These are phyloP conservation scores for Hyalella azteca DNA, from an alignment of 2,888 invertebrate species.

Conservation along the genomic window DNA sequence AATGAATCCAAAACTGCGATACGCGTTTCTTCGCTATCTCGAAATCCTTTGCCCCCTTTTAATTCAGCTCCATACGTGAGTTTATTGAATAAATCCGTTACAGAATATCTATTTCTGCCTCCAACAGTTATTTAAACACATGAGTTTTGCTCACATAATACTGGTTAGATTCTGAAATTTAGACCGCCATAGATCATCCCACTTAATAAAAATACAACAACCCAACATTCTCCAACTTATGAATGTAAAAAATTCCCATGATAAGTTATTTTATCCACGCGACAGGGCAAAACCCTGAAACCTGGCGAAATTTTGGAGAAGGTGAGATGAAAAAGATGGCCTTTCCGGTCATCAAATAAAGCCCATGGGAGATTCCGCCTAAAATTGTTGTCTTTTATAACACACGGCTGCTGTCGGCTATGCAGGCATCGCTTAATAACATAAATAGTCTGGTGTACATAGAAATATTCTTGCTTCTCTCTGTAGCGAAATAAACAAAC, in stretches of 20 bases:
- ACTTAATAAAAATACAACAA: too few species aligned
- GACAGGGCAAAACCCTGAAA: conserved; percentile 34
- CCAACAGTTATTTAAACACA: too few species aligned
- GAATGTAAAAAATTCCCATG: not conserved
- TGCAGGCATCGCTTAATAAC: not conserved
- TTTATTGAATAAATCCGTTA: too few species aligned
- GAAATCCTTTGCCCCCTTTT: too few species aligned
- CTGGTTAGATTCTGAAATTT: too few species aligned
- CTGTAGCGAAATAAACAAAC: not conserved
- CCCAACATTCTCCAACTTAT: not conserved
- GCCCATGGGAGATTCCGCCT: not conserved
- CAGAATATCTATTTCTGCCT: too few species aligned
- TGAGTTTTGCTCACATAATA: too few species aligned
- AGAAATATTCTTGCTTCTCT: not conserved
- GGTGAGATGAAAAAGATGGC: conserved; percentile 9
- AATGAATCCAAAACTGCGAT: too few species aligned
- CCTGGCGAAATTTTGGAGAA: conserved; percentile 31
- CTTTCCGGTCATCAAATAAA: not conserved
- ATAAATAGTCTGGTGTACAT: conserved; percentile 31
- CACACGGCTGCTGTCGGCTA: not conserved
- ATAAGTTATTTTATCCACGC: not conserved
- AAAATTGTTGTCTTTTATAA: not conserved
- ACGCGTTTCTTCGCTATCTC: too few species aligned
- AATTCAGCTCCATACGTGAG: too few species aligned
- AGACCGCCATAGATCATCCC: too few species aligned